Evolutionary conservation across 2,113 vertebrate species (phyloP).

Genomic region (Poeciliopsis prolifica): DNA sequence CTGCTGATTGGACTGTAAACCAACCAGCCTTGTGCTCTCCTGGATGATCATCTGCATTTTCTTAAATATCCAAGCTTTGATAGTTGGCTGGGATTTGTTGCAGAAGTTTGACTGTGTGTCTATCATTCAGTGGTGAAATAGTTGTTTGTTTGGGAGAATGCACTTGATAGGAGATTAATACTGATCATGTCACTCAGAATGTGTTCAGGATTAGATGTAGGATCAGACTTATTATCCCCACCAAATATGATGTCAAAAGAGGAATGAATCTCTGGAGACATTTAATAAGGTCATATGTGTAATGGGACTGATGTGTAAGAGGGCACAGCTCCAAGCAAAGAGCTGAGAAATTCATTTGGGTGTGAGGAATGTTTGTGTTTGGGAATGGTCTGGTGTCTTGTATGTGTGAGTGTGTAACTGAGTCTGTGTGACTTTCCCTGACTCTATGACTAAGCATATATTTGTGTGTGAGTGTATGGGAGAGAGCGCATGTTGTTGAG

Average conservation of each 20-base stretch:
- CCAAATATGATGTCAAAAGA: constrained; percentile 35
- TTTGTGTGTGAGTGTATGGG: constrained; percentile 37
- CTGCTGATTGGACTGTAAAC: too few relatives aligned
- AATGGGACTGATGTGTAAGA: constrained; percentile 34
- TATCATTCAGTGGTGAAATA: too few relatives aligned
- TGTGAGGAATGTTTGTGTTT: constrained; percentile 74
- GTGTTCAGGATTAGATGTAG: too few relatives aligned
- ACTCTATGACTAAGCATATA: constrained; percentile 57
- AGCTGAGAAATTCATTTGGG: constrained; percentile 49
- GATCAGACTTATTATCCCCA: constrained; percentile 45
- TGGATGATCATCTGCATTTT: too few relatives aligned
- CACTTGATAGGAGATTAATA: too few relatives aligned
- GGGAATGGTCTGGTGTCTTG: constrained; percentile 67
- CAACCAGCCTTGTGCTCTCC: too few relatives aligned
- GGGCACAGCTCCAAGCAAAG: constrained; percentile 55
- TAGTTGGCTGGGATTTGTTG: too few relatives aligned
- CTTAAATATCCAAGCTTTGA: too few relatives aligned
- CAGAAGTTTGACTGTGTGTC: too few relatives aligned
- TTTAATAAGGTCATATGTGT: constrained; percentile 27
- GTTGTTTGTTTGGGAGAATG: too few relatives aligned
- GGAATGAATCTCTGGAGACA: constrained; percentile 25
- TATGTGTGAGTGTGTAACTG: constrained; percentile 59
- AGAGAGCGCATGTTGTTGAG: constrained; percentile 14
- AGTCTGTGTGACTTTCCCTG: constrained; percentile 46
- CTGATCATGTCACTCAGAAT: too few relatives aligned